Conservation (phyloP, 2,797 vertebrate genomes). For the Tiaroga cobitis region DNA sequence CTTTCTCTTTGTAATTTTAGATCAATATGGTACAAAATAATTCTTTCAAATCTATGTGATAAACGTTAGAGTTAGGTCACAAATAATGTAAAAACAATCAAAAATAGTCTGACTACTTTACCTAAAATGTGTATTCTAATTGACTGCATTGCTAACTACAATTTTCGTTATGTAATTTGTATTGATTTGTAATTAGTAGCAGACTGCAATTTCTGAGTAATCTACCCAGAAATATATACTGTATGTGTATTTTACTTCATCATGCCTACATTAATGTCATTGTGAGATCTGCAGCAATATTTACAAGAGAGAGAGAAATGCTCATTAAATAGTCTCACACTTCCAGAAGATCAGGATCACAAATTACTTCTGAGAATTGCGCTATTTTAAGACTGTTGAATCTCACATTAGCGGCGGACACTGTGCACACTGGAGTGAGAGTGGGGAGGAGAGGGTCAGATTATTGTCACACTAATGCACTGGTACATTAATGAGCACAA, state of each 20-base stretch:
- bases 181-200: neutral
- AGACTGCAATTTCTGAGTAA: neutral
- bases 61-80: neutral
- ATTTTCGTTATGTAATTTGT: neutral
- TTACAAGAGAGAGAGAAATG: slow-evolving; percentile 10
- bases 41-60: neutral
- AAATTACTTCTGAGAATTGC: slow-evolving; percentile 19
- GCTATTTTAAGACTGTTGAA: slow-evolving; percentile 14
- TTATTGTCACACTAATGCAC: slow-evolving; percentile 37
- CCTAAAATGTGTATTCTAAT: neutral
- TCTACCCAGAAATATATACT: neutral
- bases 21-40: neutral
- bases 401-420: slow-evolving; percentile 14
- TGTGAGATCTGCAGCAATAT: neutral
- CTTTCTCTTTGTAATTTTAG: neutral
- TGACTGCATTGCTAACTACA: neutral
- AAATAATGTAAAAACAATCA: neutral
- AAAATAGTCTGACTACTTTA: neutral
- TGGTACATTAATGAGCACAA: slow-evolving; percentile 41
- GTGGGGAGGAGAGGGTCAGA: slow-evolving; percentile 1
- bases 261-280: neutral
- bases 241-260: neutral
- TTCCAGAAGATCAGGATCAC: slow-evolving; percentile 5
- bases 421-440: slow-evolving; percentile 1
- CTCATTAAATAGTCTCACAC: slow-evolving; percentile 37